A percentile compares a stretch with the other conserved stretches of the same genome.
Conservation (phyloP, 2,888 invertebrate genomes). For the Liposcelis brunnea region DNA sequence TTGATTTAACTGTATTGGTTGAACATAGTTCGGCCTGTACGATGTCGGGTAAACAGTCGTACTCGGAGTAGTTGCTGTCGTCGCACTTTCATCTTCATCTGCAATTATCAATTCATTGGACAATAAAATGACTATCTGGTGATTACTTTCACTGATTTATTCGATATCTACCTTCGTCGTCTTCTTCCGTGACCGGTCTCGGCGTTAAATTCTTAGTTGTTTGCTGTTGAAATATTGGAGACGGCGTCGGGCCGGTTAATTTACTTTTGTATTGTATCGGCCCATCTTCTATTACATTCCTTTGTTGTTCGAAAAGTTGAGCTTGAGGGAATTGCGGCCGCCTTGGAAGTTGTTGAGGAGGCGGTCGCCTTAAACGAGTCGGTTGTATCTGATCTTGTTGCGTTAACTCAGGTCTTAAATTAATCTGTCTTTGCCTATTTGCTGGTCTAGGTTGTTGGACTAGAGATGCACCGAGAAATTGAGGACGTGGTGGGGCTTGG, state of each 20-base stretch:
- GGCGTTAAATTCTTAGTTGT: conserved; percentile 18
- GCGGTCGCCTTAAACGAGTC: conserved; percentile 21
- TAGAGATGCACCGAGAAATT: too few species aligned
- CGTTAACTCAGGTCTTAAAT: too few species aligned
- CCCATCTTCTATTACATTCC: conserved; percentile 16
- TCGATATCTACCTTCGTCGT: conserved; percentile 28
- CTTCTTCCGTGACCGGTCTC: conserved; percentile 50
- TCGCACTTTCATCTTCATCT: conserved; percentile 25
- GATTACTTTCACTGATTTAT: conserved; percentile 21
- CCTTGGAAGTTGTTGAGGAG: too few species aligned
- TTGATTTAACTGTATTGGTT: conserved; percentile 21
- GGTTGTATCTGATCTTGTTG: too few species aligned
- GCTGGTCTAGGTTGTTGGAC: too few species aligned
- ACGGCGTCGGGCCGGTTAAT: too few species aligned
- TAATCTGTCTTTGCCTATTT: too few species aligned
- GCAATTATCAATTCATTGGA: conserved; percentile 23
- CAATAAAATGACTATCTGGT: conserved; percentile 25
- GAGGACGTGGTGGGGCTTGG: too few species aligned
- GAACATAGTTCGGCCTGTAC: too few species aligned
- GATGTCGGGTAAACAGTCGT: conserved; percentile 22
- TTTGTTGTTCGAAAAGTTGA: too few species aligned
- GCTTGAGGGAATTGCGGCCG: conserved; percentile 14
- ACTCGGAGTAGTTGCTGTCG: conserved; percentile 21
- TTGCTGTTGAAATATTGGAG: too few species aligned
- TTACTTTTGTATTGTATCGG: too few species aligned